Percentiles rank a stretch among this genome's conserved stretches.
These are phyloP conservation scores for Trissolcus brochymenae DNA, from an alignment of 2,888 invertebrate species.

Conservation along the genomic window DNA sequence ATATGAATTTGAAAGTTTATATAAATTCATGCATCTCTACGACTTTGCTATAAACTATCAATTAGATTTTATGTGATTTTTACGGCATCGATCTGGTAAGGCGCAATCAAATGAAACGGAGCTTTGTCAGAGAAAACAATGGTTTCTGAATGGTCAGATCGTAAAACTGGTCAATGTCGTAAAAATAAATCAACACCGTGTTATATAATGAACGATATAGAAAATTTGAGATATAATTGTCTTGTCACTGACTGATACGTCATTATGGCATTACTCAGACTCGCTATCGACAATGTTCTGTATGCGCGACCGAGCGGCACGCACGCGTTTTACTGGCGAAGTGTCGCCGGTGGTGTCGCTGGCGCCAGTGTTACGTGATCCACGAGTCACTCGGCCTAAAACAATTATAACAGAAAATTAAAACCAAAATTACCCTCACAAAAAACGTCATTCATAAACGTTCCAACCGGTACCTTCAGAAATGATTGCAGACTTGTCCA, in stretches of 20 bases:
- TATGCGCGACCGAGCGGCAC: slow-evolving; percentile 57
- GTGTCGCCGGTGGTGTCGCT: slow-evolving; percentile 29
- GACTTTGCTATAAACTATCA: slow-evolving; percentile 30
- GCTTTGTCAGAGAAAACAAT: neutral
- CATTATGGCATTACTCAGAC: slow-evolving; percentile 56
- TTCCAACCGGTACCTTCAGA: slow-evolving; percentile 72
- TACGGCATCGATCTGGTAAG: slow-evolving; percentile 9
- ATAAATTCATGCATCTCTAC: slow-evolving; percentile 24
- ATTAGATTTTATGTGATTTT: slow-evolving; percentile 9
- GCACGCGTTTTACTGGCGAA: slow-evolving; percentile 53
- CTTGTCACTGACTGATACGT: slow-evolving; percentile 30
- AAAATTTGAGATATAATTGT: slow-evolving; percentile 36
- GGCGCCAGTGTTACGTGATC: slow-evolving; percentile 49
- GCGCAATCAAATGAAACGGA: neutral
- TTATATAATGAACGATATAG: slow-evolving; percentile 14
- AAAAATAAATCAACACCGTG: slow-evolving; percentile 19
- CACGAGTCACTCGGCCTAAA: slow-evolving; percentile 60
- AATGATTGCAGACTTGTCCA: slow-evolving; percentile 65
- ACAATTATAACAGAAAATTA: slow-evolving; percentile 9
- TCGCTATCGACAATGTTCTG: slow-evolving; percentile 59
- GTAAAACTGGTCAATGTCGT: slow-evolving; percentile 5
- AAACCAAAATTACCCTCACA: neutral
- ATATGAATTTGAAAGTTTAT: slow-evolving; percentile 1
- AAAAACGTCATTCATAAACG: too few species aligned
- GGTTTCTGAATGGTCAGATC: neutral